Evolutionary conservation across 2,888 invertebrate species (phyloP), one percentile per base, ranked within the genome.

Genomic region (Trissoscelio sp.): DNA sequence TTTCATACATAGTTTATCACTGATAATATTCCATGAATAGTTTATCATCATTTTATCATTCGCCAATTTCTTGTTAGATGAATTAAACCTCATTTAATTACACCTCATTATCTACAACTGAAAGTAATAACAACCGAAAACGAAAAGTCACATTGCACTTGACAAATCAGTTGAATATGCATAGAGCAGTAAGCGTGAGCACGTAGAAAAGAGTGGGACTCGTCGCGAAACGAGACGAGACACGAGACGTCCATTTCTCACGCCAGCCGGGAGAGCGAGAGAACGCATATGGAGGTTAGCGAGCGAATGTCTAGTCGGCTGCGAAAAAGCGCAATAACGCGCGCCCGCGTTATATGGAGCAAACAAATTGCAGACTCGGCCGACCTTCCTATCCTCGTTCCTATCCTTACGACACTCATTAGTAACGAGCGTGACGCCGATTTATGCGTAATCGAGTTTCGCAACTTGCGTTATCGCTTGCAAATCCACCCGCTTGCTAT

Each of bases 381-480:
- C 64, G 70, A 78, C 78, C 70, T n/a, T n/a, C n/a, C n/a, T n/a
- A n/a, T n/a, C n/a, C n/a, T n/a, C n/a, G n/a, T 78, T 78, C 70
- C 64, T 77, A 64, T 62, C 64, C 78, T 70, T 78, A 48, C 78
- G 77, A 78, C 70, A 78, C 62, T 78, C 62, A 78, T 78, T 62
- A 70, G 77, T 78, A 60, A 75, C 58, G 31, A 57, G 58, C 70
- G 58, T 58, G 48, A 70, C 70, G 58, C 60, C 77, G 69, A 77
- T 77, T 60, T 69, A 60, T 69, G 69, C 69, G 77, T 60, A 69
- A 62, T 34, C 22, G 46, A 7, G 44, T 77, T 37, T 69, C 69
- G 77, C 62, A 77, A 77, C 20, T 28, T 12, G 14, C 39, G 57
- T 66, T 66, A 57, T 51, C 48, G 48, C 48, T 44, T 37, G 20